Base-by-base conservation (phyloP, 2,888 invertebrate genomes). In the Aelia acuminata region DNA sequence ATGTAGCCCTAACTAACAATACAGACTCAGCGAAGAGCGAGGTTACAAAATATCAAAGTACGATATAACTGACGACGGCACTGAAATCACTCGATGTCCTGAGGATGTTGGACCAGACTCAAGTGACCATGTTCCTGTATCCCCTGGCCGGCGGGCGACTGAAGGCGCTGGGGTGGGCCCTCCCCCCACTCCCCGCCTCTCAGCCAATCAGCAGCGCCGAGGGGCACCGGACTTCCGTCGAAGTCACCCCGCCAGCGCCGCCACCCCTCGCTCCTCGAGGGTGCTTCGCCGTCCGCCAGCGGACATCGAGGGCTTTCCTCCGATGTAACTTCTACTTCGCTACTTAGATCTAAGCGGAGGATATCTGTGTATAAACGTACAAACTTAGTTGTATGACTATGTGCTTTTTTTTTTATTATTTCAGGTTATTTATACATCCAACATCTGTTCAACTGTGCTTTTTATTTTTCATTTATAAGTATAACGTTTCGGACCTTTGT, bases 71-170 rank as follows among this genome's bases (percentile, higher is more conserved):
- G 26, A 70, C 20, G 26, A 80, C 43, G 80, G 80, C 80, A 80
- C 80, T 80, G n/a, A 80, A 43, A 47, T 75, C 80, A 80, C 80
- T 80, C 39, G 43, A 70, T 70, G 63, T 70, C 63, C 18, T 70
- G 63, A 18, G 18, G 63, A 70, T 47, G n/a, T n/a, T 20, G 10
- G 80, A 80, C n/a, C 5, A 3, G n/a, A 80, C n/a, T 80, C 80
- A 80, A 80, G 80, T 80, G 80, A 80, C 80, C 80, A 80, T 80
- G 80, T 80, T 80, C 43, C 43, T 80, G n/a, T 80, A 43, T n/a
- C 43, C 80, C n/a, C 80, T 43, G 43, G 22, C 43, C 43, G 80
- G 80, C 80, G 43, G n/a, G n/a, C 80, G 80, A 80, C 80, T 80
- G 80, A 35, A 13, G 43, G n/a, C 22, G 5, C 80, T 80, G 80